These are phyloP conservation scores for Passer montanus DNA, from an alignment of 2,113 vertebrate genomes.

Conservation along the genomic window DNA sequence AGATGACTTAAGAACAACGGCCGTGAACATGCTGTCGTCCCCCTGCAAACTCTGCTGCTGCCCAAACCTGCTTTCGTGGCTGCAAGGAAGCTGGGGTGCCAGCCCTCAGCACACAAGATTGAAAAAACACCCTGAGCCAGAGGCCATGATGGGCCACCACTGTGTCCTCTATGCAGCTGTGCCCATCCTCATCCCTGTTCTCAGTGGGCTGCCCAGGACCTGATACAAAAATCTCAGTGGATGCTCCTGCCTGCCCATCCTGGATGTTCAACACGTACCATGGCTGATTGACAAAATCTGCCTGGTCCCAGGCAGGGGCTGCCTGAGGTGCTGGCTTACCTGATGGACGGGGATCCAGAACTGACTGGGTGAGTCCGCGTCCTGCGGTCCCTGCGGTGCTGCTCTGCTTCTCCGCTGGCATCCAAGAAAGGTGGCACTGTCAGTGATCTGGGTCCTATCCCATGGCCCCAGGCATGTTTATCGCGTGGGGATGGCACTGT, in stretches of 20 bases:
- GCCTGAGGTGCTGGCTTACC: background rate
- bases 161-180: fast-evolving
- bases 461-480: fast-evolving
- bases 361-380: background rate
- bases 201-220: background rate
- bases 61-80: background rate
- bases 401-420: background rate
- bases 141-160: background rate
- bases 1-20: background rate
- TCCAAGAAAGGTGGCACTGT: background rate
- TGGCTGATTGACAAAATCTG: fast-evolving
- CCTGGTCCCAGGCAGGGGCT: fast-evolving
- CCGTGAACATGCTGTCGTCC: fast-evolving
- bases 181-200: background rate
- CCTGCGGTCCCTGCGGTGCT: background rate
- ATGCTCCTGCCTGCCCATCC: fast-evolving
- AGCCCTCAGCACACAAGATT: background rate
- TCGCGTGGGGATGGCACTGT: fast-evolving
- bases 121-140: background rate
- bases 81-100: background rate
- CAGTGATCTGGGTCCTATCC: fast-evolving
- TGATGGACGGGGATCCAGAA: background rate
- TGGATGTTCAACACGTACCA: background rate
- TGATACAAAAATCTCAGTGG: background rate
- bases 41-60: background rate